Base-by-base conservation (phyloP, 2,113 vertebrate genomes). In the Ceyx cyanopectus region DNA sequence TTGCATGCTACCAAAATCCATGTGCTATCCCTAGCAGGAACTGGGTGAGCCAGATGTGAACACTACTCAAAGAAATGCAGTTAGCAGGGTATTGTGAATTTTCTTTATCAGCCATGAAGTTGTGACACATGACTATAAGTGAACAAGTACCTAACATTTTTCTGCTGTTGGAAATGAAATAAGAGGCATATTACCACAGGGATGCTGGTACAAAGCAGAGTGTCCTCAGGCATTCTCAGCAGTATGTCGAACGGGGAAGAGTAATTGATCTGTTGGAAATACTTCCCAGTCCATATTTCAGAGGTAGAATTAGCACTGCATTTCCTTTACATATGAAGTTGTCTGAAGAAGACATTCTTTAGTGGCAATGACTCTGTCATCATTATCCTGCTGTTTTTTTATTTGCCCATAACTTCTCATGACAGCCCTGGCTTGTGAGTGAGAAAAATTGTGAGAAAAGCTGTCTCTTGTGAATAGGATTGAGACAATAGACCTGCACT, bases 241-340 rank as follows among this genome's bases (percentile, higher is more conserved):
- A 29, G 72, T 87, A 54, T 56, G 45, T 65, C 56, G 34, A 83
- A 68, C 10, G 34, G 75, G 50, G 53, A 85, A 85, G 9, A 95
- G 89, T 53, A 91, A 92, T 85, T 2, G 79, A 69, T 85, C 82
- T 87, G 12, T 93, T 96, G 87, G 81, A 94, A 93, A 23, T 80
- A 72, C 27, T 91, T 93, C 40, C 43, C 5, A 9, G 21, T 92
- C 63, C 72, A 45, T 70, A 89, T 92, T 45, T 80, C 68, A 91
- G 61, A 72, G 9, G 1, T 81, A 78, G 84, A 87, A 93, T 91
- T 92, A 91, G 40, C 43, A n/a, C 72, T 73, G 21, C 87, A 19
- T 77, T 82, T 94, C 40, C 37, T 92, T 87, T 76, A 67, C 43
- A 37, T 70, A 74, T 70, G 94, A 95, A 79, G 63, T 58, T 77